Percentiles rank a stretch among this genome's conserved stretches.
Conservation (phyloP, 2,888 invertebrate species). For the Parnassius apollo region DNA sequence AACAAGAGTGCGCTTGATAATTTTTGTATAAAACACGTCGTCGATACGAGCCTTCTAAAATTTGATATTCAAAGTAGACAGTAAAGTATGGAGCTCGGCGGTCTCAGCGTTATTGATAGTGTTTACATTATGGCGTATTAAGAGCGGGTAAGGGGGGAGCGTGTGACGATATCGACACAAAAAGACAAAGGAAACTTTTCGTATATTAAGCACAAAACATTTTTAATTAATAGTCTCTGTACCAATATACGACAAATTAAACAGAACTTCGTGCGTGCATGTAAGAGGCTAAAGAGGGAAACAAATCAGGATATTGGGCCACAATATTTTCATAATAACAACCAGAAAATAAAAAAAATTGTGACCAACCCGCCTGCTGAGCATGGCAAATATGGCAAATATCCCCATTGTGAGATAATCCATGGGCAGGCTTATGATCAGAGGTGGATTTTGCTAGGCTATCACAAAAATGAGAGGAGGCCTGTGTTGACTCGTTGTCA, state of each 20-base stretch:
- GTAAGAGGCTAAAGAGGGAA: too few relatives aligned
- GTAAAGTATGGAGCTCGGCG: slow-evolving; percentile 12
- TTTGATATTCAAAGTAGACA: slow-evolving; percentile 20
- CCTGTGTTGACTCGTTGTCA: too few relatives aligned
- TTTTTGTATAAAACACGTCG: slow-evolving; percentile 3
- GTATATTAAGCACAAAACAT: slow-evolving; percentile 1
- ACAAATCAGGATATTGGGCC: too few relatives aligned
- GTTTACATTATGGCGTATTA: slow-evolving; percentile 18
- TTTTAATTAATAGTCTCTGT: slow-evolving; percentile 6
- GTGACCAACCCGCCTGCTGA: too few relatives aligned
- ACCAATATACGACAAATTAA: neutral
- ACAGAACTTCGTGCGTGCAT: too few relatives aligned
- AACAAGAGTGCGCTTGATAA: slow-evolving; percentile 3
- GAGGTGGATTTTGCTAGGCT: too few relatives aligned
- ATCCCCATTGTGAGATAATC: too few relatives aligned
- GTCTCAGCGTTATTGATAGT: slow-evolving; percentile 18
- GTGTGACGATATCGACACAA: slow-evolving; percentile 1
- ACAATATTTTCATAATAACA: too few relatives aligned
- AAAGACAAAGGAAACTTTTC: slow-evolving; percentile 11
- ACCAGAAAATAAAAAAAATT: too few relatives aligned
- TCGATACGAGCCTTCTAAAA: slow-evolving; percentile 11
- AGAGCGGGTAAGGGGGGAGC: slow-evolving; percentile 1
- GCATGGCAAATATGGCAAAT: too few relatives aligned
- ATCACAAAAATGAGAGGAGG: too few relatives aligned
- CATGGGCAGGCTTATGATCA: too few relatives aligned